phyloP scores from a whole-genome alignment of 2,113 vertebrate species.

The Oophaga pumilio region DNA sequence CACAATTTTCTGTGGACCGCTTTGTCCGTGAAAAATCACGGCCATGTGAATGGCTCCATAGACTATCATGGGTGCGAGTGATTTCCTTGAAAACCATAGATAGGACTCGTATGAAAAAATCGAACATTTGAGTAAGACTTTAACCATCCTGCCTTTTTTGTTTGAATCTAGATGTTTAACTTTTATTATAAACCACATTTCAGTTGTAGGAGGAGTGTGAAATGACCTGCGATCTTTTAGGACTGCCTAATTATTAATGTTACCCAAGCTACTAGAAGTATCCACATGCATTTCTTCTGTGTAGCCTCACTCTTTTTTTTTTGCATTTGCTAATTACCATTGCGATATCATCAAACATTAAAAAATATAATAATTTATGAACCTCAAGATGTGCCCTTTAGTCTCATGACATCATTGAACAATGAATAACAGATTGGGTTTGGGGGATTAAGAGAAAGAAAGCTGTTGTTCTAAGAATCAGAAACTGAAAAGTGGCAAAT shows the following conservation, averaged over 20 bases:
- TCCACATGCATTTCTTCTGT: neutral
- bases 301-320: neutral
- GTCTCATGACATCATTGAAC: conserved; percentile 8
- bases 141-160: no score
- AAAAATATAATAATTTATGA: conserved; percentile 11
- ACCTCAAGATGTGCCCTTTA: conserved; percentile 26
- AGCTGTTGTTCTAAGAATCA: conserved; percentile 25
- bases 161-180: no score
- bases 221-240: neutral
- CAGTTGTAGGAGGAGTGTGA: neutral
- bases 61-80: no score
- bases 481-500: conserved; percentile 37
- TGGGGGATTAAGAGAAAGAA: conserved; percentile 33
- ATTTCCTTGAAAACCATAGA: no score
- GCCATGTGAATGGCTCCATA: no score
- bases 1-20: no score
- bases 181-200: neutral
- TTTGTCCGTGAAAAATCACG: no score
- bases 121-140: no score
- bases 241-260: neutral
- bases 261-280: neutral
- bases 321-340: neutral
- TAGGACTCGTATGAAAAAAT: no score
- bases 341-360: neutral
- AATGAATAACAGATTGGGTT: conserved; percentile 38